phyloP scores from a whole-genome alignment of 2,113 vertebrate species.

The Pollimyrus isidori region DNA sequence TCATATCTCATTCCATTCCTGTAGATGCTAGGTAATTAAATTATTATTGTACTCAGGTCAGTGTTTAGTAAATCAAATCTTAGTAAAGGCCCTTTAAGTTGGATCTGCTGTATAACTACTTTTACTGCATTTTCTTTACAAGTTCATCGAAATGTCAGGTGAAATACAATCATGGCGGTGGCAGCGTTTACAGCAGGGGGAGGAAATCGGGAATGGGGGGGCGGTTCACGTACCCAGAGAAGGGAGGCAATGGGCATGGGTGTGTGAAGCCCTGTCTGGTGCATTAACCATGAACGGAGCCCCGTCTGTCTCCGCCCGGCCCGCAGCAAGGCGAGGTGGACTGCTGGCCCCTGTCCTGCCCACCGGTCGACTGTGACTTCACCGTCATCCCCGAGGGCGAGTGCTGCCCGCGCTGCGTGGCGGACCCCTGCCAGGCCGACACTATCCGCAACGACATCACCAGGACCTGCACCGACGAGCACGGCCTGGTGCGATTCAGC shows the following conservation, averaged over 20 bases:
- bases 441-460: conserved; percentile 89
- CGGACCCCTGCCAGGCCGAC: conserved; percentile 89
- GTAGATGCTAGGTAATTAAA: conserved; percentile 14
- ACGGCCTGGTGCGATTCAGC: conserved; percentile 82
- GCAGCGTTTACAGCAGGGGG: conserved; percentile 40
- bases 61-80: conserved; percentile 32
- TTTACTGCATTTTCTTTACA: conserved; percentile 21
- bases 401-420: conserved; percentile 76
- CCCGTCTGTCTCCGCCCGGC: background rate
- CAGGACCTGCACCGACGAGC: conserved; percentile 90
- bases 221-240: conserved; percentile 23
- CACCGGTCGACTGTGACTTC: conserved; percentile 69
- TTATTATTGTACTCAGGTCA: conserved; percentile 42
- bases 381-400: conserved; percentile 63
- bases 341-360: conserved; percentile 73
- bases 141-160: conserved; percentile 32
- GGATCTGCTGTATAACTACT: conserved; percentile 30
- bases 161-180: conserved; percentile 44
- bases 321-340: conserved; percentile 82
- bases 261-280: background rate
- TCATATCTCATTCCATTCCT: background rate
- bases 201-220: conserved; percentile 19
- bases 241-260: conserved; percentile 7
- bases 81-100: conserved; percentile 27
- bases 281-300: background rate